A percentile compares a stretch with the other conserved stretches of the same genome.
Evolutionary conservation across 2,888 invertebrate species (phyloP).

Genomic region (Elegia similella): DNA sequence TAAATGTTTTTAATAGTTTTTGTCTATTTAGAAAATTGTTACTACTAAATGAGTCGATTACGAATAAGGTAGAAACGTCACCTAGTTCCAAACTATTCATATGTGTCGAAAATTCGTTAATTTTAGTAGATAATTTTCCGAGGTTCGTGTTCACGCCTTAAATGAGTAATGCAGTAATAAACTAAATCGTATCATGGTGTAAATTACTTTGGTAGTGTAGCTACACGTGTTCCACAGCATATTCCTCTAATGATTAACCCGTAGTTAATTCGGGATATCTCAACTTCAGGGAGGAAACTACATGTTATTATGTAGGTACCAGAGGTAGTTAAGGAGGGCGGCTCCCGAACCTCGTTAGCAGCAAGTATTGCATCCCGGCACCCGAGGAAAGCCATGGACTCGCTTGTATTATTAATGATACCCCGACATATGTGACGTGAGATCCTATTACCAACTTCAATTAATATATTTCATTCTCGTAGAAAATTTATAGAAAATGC

Average conservation of each 20-base stretch:
- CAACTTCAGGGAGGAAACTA: constrained; percentile 24
- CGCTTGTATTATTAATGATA: constrained; percentile 44
- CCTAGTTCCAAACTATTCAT: too few species aligned
- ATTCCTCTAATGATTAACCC: constrained; percentile 18
- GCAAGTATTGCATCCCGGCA: constrained; percentile 43
- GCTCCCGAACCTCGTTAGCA: constrained; percentile 49
- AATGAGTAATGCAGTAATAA: constrained; percentile 13
- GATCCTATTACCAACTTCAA: constrained; percentile 8
- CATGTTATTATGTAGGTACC: constrained; percentile 23
- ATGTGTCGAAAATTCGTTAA: background rate
- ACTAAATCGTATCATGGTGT: constrained; percentile 9
- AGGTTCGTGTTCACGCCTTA: background rate
- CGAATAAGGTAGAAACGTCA: too few species aligned
- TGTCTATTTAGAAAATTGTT: too few species aligned
- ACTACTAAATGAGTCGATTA: too few species aligned
- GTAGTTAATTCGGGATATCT: constrained; percentile 23
- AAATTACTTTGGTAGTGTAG: constrained; percentile 16
- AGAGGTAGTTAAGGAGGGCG: constrained; percentile 28
- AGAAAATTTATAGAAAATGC: too few species aligned
- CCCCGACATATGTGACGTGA: constrained; percentile 4
- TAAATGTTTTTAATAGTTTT: too few species aligned
- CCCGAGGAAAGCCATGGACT: constrained; percentile 35
- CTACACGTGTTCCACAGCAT: constrained; percentile 15
- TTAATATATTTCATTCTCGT: background rate
- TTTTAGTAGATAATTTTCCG: background rate